Base-by-base conservation (phyloP, 2,113 vertebrate genomes). In the Eurypyga helias region DNA sequence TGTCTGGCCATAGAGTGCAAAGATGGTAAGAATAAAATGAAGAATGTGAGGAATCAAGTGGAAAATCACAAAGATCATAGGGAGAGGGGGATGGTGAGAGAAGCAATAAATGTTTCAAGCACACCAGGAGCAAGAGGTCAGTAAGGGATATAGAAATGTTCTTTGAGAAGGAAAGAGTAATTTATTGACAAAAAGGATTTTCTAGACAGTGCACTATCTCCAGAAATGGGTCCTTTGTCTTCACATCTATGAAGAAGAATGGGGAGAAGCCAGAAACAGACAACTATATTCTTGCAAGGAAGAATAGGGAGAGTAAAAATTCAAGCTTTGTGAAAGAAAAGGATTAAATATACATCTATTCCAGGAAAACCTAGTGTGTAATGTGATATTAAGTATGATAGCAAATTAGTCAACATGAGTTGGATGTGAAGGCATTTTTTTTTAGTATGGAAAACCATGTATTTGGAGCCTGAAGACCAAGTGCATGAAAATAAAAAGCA, bases 51-150 rank as follows among this genome's bases (percentile, higher is more conserved):
- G 91, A 92, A 79, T 71, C 36, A 84, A 89, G 33, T 69, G 45
- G 61, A 93, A 93, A 93, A 89, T 76, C 38, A 55, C 29, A 64
- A 65, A 83, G 26, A 81, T 81, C 51, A 33, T 4, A 60, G 17
- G 17, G 14, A 5, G 0, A 4, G 11, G 29, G 6, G 9, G 20
- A 64, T 55, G 38, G 72, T 75, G 55, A 75, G 31, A 96, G 20
- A 89, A 57, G 15, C n/a, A 96, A 83, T 58, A 71, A 89, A 55
- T 84, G 12, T 89, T 95, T 93, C 46, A 93, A 87, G 77, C 38
- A 88, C 23, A 86, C 3, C 17, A 71, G 34, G 80, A 95, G 21
- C 48, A 90, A 97, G 48, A 83, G 83, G 64, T 90, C 82, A 88
- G 54, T 46, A 76, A 79, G 43, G 41, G 13, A 49, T 72, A 76